Evolutionary conservation across 1,140 invertebrate species (phyloP), one percentile per base, ranked within the genome.

Genomic region (Pseudomyrmex dendroicus): DNA sequence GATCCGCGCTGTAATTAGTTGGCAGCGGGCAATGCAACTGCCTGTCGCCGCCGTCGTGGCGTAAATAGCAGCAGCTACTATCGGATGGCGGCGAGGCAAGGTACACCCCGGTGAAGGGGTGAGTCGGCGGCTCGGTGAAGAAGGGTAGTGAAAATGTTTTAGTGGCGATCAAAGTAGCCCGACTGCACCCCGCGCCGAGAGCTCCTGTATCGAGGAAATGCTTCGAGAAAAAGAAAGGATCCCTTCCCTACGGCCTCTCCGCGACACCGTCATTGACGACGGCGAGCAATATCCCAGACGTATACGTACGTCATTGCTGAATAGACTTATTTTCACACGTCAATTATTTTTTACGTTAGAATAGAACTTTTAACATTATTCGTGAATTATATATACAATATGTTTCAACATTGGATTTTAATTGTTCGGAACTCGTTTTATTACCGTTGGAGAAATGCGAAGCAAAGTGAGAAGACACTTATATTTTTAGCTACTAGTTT

Each of bases 1-100:
- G 93, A 94, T 93, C 92, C 91, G 83, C 87, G 90, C 90, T 92
- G 92, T 94, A 94, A 94, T 93, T 94, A 94, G 92, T 94, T 93
- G 92, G 90, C 89, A 89, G 90, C 86, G 89, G 84, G 90, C 86
- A 84, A 84, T 84, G 80, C 74, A 76, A 77, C 84, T 73, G 63
- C 78, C 64, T 82, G 17, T 17, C 62, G 56, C 15, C 70, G 73
- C 67, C 15, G 66, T 62, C 68, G 54, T 70, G 46, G 54, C 50
- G 59, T 72, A 56, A 62, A 68, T 68, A 52, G 48, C 78, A 57
- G 80, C 56, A 84, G 68, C 78, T 85, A 70, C 63, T 73, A 84
- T 59, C 59, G 44, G 35, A 56, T 20, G n/a, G 12, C 20, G 44
- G 56, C 63, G 57, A 74, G 90, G 89, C 88, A 46, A 64, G 54